Base-by-base conservation (phyloP, 2,113 vertebrate genomes). In the Anas platyrhynchos region DNA sequence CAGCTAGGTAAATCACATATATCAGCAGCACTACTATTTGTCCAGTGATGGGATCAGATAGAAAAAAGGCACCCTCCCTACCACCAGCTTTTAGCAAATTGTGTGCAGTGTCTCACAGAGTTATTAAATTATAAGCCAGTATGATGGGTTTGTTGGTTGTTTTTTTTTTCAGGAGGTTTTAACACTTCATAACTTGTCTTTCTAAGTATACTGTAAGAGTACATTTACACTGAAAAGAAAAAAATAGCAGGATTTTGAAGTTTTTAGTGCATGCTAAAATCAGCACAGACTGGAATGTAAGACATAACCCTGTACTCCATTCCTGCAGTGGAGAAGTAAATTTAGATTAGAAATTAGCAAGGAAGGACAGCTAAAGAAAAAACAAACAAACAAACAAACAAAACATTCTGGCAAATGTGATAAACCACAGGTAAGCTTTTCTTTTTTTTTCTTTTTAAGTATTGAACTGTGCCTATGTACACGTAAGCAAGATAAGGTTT, bases 141-240 rank as follows among this genome's bases (percentile, higher is more conserved):
- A 50, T 31, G 14, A 82, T 26, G 1, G 41, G 15, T 56, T 21
- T 14, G 6, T 22, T 13, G 16, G 16, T 41, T 41, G 11, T 12
- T 63, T 78, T 81, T 88, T 85, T 34, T 21, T 27, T 86, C 26
- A 80, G n/a, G 52, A 80, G 21, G 2, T 41, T 91, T 86, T 67
- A n/a, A 58, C n/a, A 63, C 10, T 56, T 77, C 65, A 34, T 74
- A 89, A 92, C 56, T 50, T 36, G 14, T 76, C 16, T 78, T 82
- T 63, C 10, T 71, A 78, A 46, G 22, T 25, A 62, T 58, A 27
- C n/a, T 11, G 43, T 12, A 85, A 34, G 31, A 65, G 4, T 77
- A 54, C 38, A 80, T 61, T 34, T 83, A 29, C 55, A 32, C 16
- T 59, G 86, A 73, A 74, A 75, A 85, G 7, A 91, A 88, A 95